phyloP scores from a whole-genome alignment of 2,888 invertebrate species.

The Syrista parreyssii region DNA sequence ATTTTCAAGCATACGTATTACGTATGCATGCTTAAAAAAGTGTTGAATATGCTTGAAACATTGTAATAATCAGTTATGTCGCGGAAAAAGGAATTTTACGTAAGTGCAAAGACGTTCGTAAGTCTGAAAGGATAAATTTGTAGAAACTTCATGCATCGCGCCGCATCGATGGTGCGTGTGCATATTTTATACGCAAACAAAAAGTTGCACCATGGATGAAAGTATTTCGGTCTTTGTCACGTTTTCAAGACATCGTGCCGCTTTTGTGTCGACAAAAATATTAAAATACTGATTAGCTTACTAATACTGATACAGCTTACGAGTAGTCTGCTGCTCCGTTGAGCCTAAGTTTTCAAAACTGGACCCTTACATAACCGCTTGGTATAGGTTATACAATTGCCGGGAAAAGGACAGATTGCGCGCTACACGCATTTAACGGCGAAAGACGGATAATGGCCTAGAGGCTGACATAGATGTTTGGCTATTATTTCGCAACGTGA shows the following conservation, averaged over 20 bases:
- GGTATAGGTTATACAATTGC: slow-evolving; percentile 12
- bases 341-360: slow-evolving; percentile 2
- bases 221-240: slow-evolving; percentile 1
- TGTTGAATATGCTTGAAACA: neutral
- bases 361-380: neutral
- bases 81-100: neutral
- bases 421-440: neutral
- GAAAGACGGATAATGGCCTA: slow-evolving; percentile 22
- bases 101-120: neutral
- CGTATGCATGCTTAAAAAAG: neutral
- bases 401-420: slow-evolving; percentile 13
- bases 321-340: neutral
- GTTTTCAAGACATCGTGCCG: neutral
- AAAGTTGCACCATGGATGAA: neutral
- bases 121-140: neutral
- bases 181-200: neutral
- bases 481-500: slow-evolving; percentile 52
- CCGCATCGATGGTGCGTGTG: neutral
- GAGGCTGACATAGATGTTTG: slow-evolving; percentile 38
- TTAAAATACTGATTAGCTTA: neutral
- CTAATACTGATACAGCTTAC: neutral
- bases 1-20: neutral
- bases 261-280: neutral
- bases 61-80: neutral
- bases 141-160: neutral